phyloP scores from a whole-genome alignment of 1,140 invertebrate species.

The Propsilocerus akamusi region DNA sequence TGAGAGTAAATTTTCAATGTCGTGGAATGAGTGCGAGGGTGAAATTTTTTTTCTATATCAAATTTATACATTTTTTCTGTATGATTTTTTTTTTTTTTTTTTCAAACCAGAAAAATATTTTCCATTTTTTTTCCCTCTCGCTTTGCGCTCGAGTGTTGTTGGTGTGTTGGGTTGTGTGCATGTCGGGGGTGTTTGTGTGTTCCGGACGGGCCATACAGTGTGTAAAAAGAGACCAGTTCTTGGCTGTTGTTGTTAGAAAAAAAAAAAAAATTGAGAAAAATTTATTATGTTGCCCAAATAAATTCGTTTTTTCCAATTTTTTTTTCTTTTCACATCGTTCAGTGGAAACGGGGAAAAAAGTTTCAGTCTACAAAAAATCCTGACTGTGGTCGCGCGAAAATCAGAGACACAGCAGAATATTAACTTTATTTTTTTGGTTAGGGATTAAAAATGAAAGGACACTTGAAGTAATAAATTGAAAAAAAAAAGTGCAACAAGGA shows the following conservation, averaged over 20 bases:
- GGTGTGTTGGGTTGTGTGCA: not conserved
- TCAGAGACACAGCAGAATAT: slow-evolving; percentile 4
- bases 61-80: not conserved
- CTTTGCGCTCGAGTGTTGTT: not conserved
- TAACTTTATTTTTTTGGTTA: slow-evolving; percentile 1
- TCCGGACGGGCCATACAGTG: not conserved
- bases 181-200: not conserved
- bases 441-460: too few species aligned
- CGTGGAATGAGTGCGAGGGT: not conserved
- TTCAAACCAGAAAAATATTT: slow-evolving; percentile 1
- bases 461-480: too few species aligned
- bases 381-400: slow-evolving; percentile 1
- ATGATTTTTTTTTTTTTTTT: not conserved
- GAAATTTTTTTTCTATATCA: not conserved
- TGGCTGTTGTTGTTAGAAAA: too few species aligned
- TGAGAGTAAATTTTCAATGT: too few species aligned
- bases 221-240: not conserved
- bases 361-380: not conserved
- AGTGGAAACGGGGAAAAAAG: too few species aligned
- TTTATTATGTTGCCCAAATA: not conserved
- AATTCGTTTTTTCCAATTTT: not conserved
- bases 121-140: not conserved
- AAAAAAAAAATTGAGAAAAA: slow-evolving; percentile 4
- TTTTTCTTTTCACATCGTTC: too few species aligned
- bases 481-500: too few species aligned